Conservation (phyloP, 2,113 vertebrate species). For the Camelus bactrianus region DNA sequence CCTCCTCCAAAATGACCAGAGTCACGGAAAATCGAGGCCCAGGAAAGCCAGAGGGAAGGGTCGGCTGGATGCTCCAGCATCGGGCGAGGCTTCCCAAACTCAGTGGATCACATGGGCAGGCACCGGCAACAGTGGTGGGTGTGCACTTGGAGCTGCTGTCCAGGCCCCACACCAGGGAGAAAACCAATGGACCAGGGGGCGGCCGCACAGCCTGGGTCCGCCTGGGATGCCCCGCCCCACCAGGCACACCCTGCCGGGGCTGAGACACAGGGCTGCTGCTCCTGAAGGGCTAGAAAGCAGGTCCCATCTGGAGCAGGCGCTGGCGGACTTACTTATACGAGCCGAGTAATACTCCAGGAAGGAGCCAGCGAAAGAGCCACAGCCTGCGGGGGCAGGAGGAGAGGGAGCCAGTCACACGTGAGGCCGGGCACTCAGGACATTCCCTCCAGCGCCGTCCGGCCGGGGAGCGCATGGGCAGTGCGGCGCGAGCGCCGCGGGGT, state of each 20-base stretch:
- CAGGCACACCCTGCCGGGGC: background rate
- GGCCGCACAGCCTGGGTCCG: too few relatives aligned
- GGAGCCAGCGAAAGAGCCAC: constrained; percentile 94
- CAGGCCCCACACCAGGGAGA: background rate
- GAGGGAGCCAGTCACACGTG: background rate
- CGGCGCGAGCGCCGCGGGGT: too few relatives aligned
- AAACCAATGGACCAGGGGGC: accelerated
- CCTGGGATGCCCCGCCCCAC: too few relatives aligned
- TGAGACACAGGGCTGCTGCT: accelerated
- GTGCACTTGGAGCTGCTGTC: too few relatives aligned
- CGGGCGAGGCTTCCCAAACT: too few relatives aligned
- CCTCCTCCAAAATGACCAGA: too few relatives aligned
- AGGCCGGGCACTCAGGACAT: background rate
- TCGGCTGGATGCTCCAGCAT: too few relatives aligned
- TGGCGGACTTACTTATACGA: constrained; percentile 93
- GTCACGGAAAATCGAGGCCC: background rate
- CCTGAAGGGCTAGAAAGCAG: background rate
- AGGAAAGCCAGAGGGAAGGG: background rate
- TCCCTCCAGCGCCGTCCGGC: background rate
- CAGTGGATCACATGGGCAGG: too few relatives aligned
- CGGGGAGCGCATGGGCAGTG: too few relatives aligned
- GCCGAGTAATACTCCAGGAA: constrained; percentile 95
- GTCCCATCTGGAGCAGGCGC: accelerated
- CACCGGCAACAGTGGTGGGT: too few relatives aligned
- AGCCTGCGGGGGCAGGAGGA: constrained; percentile 86